Base-by-base conservation (phyloP, 2,888 invertebrate genomes). In the Caenorhabditis macrosperma region DNA sequence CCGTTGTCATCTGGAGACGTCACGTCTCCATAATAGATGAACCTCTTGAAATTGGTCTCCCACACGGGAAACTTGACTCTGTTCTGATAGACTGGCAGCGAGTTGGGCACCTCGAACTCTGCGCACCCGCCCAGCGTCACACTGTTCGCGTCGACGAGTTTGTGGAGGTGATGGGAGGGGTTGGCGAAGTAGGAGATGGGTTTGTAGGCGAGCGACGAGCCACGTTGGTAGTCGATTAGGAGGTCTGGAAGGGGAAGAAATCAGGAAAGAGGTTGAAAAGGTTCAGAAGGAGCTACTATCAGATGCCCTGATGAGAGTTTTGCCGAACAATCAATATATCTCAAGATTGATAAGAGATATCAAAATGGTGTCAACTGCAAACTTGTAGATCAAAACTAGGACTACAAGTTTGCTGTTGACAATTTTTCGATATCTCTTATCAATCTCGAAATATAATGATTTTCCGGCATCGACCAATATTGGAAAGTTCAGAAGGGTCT, bases 181-280 rank as follows among this genome's bases (percentile, higher is more conserved):
- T 69, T 74, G 15, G 54, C 60, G 12, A 78, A 61, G 35, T 78
- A 81, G 44, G 72, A 22, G 41, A 84, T 67, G 1, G 84, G 84
- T 48, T 35, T 52, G 55, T 67, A 76, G 30, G 57, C 30, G 10
- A 82, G 72, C 15, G 60, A 24, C 10, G 71, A 44, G 50, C 84
- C 81, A 12, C 77, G 69, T 63, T 86, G 83, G 59, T 79, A 87
- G 75, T 87, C 86, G 26, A 88, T 66, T 10, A 83, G 44, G 15
- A 88, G 54, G 59, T 87, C 87, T 86, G 60, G 69, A 80, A 63
- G 33, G 33, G 9, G 9, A 9, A 38, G 9, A 12, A 38, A 3
- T 9, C 5, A 12, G 38, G 2, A 12, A 38, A 9, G 12, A 38
- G 38, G n/a, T n/a, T n/a, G n/a, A n/a, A n/a, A n/a, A n/a, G n/a